Evolutionary conservation across 2,888 invertebrate genomes (phyloP).

Genomic region (Brachypterus glaber): DNA sequence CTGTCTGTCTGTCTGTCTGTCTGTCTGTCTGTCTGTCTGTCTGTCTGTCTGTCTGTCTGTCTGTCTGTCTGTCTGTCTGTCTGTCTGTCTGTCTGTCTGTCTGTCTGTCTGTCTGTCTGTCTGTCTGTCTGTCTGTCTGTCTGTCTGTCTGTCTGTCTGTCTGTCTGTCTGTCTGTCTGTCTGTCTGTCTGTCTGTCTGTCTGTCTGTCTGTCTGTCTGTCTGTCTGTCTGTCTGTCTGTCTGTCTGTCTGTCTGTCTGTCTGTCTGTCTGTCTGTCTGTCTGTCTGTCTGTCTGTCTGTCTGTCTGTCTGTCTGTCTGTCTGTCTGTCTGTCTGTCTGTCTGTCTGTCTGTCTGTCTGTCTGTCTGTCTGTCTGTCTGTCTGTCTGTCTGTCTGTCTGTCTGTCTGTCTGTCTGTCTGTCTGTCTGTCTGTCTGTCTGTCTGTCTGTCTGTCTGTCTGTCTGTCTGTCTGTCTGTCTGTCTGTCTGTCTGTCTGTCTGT

Average conservation of each 20-base stretch:
- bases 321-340: slow-evolving; percentile 10
- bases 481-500: slow-evolving; percentile 10
- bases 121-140: slow-evolving; percentile 17
- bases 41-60: slow-evolving; percentile 16
- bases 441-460: slow-evolving; percentile 10
- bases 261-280: slow-evolving; percentile 13
- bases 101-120: slow-evolving; percentile 17
- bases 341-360: slow-evolving; percentile 11
- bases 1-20: slow-evolving; percentile 17
- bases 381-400: slow-evolving; percentile 10
- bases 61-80: slow-evolving; percentile 18
- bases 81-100: slow-evolving; percentile 16
- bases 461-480: slow-evolving; percentile 11
- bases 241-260: slow-evolving; percentile 12
- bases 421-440: slow-evolving; percentile 10
- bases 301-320: slow-evolving; percentile 12
- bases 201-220: slow-evolving; percentile 12
- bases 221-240: slow-evolving; percentile 13
- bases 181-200: slow-evolving; percentile 15
- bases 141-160: slow-evolving; percentile 17
- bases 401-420: slow-evolving; percentile 11
- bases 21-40: slow-evolving; percentile 16
- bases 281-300: slow-evolving; percentile 13
- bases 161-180: slow-evolving; percentile 17
- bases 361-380: slow-evolving; percentile 10